A percentile compares a stretch with the other conserved stretches of the same genome.
Evolutionary conservation across 2,888 invertebrate species (phyloP).

Genomic region (Apamea monoglypha): DNA sequence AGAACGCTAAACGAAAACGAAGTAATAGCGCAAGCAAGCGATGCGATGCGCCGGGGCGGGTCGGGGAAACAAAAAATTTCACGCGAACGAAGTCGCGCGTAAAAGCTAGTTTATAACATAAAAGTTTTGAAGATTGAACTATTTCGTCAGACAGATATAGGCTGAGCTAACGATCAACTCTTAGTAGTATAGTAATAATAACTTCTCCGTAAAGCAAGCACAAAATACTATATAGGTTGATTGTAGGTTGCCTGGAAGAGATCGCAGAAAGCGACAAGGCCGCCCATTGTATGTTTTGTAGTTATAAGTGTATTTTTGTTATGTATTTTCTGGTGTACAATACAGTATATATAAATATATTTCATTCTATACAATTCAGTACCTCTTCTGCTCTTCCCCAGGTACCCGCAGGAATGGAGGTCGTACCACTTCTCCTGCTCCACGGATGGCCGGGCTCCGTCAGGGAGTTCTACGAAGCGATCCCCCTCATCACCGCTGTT

Average conservation of each 20-base stretch:
- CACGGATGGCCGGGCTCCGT: conserved; percentile 97
- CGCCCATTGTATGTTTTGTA: no score
- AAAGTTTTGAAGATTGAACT: neutral
- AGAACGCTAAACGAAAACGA: no score
- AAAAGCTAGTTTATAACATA: no score
- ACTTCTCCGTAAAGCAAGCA: neutral
- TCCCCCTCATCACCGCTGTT: conserved; percentile 91
- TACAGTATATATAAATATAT: neutral
- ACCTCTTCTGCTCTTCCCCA: conserved; percentile 47
- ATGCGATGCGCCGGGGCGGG: no score
- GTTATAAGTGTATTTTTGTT: no score
- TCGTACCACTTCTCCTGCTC: conserved; percentile 92
- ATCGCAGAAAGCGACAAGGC: no score
- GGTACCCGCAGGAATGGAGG: conserved; percentile 78
- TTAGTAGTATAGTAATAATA: neutral
- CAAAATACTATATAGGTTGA: no score
- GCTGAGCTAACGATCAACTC: neutral
- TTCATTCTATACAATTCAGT: neutral
- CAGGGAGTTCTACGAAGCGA: conserved; percentile 93
- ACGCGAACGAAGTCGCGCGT: no score
- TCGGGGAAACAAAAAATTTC: no score
- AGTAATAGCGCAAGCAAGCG: no score
- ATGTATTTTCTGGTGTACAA: no score
- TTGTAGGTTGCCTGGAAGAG: no score
- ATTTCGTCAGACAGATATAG: neutral